These are phyloP conservation scores for Climacteris rufus DNA, from an alignment of 2,113 vertebrate genomes.

Conservation along the genomic window DNA sequence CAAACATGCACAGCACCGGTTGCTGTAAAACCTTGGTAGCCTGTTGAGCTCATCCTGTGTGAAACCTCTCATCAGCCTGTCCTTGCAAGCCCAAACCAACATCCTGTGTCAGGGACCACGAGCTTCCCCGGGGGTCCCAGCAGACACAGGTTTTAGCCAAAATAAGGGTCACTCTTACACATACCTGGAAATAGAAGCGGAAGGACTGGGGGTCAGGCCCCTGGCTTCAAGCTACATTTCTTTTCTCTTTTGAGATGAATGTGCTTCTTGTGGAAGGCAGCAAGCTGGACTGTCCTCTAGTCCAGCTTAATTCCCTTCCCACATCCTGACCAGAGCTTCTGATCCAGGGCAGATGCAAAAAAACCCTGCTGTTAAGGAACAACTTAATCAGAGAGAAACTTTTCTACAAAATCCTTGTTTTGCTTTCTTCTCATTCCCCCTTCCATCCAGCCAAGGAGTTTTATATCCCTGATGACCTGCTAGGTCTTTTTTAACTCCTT, in stretches of 20 bases:
- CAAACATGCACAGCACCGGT: background rate
- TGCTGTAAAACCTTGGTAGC: background rate
- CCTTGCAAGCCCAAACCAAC: background rate
- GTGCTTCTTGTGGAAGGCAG: background rate
- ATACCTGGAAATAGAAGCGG: background rate
- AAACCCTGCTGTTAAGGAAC: background rate
- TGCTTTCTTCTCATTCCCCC: background rate
- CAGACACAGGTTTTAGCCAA: background rate
- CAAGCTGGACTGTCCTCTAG: background rate
- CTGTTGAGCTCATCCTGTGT: background rate
- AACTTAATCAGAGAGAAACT: background rate
- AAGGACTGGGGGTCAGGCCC: background rate
- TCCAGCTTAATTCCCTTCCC: background rate
- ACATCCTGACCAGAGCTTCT: background rate
- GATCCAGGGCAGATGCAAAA: background rate
- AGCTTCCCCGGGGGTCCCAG: background rate
- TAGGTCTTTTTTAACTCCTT: background rate
- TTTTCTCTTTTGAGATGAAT: background rate
- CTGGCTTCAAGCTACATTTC: background rate
- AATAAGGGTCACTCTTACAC: background rate
- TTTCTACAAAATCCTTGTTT: background rate
- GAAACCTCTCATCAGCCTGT: background rate
- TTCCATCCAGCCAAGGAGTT: background rate
- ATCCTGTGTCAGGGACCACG: accelerated
- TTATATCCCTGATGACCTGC: background rate